Evolutionary conservation across 2,113 vertebrate genomes (phyloP), one percentile per base, ranked within the genome.

Genomic region (Anhinga anhinga): DNA sequence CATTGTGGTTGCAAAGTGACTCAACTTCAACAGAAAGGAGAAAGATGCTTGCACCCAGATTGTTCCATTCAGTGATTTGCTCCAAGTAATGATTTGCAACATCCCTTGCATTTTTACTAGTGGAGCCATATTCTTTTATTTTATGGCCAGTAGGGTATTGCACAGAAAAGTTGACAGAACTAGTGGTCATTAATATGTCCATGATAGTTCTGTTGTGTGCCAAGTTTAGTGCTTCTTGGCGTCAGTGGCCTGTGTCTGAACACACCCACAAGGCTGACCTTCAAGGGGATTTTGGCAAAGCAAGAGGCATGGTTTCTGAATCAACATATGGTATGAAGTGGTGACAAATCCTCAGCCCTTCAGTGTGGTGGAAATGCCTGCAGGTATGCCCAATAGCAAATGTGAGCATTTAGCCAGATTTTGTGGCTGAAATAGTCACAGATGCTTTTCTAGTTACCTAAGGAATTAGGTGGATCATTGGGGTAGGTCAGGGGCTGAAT

Each of bases 401-500:
- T 1, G 7, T 74, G 11, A 71, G 9, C 23, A 36, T 67, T 58
- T 17, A 34, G 12, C 0, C 11, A 29, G n/a, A 11, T 34, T 50
- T 82, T 58, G 34, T 32, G 9, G 22, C 22, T 50, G 32, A 88
- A 93, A 81, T 9, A 4, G 8, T 65, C 69, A 36, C 13, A 53
- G 14, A 9, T 21, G 1, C 2, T 62, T 29, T 78, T 78, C 50
- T 15, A 50, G 29, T 12, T 79, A n/a, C 21, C 7, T n/a, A 21
- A 63, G 16, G 5, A 76, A 5, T 18, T 26, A 44, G 4, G 16
- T 15, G 17, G 42, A 47, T 66, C 22, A 34, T 1, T 52, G 21
- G 1, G 0, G 0, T 56, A 20, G 8, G 9, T 7, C 12, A 30
- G n/a, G 13, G 17, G 3, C 9, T 50, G 25, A 9, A 52, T 16